Conservation (phyloP, 1,140 invertebrate genomes). For the Chymomyza costata region DNA sequence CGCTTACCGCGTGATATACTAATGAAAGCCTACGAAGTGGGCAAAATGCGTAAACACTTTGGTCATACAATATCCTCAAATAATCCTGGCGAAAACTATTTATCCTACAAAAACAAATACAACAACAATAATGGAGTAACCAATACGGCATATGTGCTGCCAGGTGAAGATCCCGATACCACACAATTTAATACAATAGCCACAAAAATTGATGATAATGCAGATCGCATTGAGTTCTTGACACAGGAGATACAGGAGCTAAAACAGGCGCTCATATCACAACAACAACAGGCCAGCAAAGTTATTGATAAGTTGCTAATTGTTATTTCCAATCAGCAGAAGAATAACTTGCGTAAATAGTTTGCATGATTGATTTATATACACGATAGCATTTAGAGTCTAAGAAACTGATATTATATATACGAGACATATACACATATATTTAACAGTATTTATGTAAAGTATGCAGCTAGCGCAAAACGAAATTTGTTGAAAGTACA, state of each 20-base stretch:
- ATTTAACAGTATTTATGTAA: conserved; percentile 19
- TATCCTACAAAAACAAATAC: conserved; percentile 79
- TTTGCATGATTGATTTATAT: conserved; percentile 2
- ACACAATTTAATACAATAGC: conserved; percentile 77
- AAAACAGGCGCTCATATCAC: conserved; percentile 77
- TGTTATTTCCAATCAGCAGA: conserved; percentile 73
- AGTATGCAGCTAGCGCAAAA: neutral
- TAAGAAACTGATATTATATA: conserved; percentile 28
- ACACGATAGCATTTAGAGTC: conserved; percentile 35
- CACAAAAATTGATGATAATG: conserved; percentile 80
- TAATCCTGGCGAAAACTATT: conserved; percentile 78
- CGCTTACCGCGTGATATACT: conserved; percentile 85
- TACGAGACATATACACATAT: conserved; percentile 10
- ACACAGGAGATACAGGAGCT: conserved; percentile 80
- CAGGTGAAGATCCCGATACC: conserved; percentile 71
- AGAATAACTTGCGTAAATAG: conserved; percentile 72
- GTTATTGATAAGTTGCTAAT: conserved; percentile 74
- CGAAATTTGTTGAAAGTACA: neutral
- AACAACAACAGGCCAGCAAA: conserved; percentile 73
- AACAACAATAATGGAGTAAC: conserved; percentile 79
- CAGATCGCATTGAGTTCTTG: conserved; percentile 79
- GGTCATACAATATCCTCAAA: conserved; percentile 81
- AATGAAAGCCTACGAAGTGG: conserved; percentile 84
- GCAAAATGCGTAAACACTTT: conserved; percentile 82
- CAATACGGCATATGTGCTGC: conserved; percentile 75